Base-by-base conservation (phyloP, 2,888 invertebrate species). In the Heliconius aoede region DNA sequence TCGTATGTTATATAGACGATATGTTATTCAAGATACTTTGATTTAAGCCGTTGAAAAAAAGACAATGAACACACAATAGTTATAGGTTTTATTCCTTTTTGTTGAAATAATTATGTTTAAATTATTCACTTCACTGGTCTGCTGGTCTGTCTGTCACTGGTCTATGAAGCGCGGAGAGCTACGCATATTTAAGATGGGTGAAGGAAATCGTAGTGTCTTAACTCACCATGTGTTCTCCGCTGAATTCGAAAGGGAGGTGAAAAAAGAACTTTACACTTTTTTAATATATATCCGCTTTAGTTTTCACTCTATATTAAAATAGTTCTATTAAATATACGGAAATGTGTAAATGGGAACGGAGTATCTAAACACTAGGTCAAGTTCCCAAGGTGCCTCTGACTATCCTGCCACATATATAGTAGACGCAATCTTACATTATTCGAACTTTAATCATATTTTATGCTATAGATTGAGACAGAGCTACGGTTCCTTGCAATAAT, bases 401-500 rank as follows among this genome's bases (percentile, higher is more conserved):
- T 18, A 46, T 1, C 46, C 15, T 40, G 1, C 15, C 15, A 40
- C 40, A 40, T 40, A 40, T 55, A 55, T 8, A 55, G 3, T n/a
- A 7, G 13, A 13, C 15, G 7, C 40, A n/a, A 36, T 36, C 62
- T 62, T 21, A 62, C 30, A 21, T 32, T 24, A 65, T 36, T 64
- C n/a, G 32, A n/a, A 32, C n/a, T 36, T 64, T n/a, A 64, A 64
- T 36, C 64, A 64, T 24, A 32, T 64, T 64, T 64, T 65, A 46
- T 46, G 5, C 7, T 46, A 65, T 65, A 65, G 65, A 65, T 65
- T 24, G 36, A 65, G 65, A 24, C 65, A 65, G n/a, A 21, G 32
- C 64, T 24, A 8, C 64, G 32, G 32, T 36, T 36, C 3, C 30
- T 0, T 11, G 65, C 65, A 65, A 65, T 65, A 65, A 40, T 65